These are phyloP conservation scores for Ichneumon xanthorius DNA, from an alignment of 2,888 invertebrate genomes.

Conservation along the genomic window DNA sequence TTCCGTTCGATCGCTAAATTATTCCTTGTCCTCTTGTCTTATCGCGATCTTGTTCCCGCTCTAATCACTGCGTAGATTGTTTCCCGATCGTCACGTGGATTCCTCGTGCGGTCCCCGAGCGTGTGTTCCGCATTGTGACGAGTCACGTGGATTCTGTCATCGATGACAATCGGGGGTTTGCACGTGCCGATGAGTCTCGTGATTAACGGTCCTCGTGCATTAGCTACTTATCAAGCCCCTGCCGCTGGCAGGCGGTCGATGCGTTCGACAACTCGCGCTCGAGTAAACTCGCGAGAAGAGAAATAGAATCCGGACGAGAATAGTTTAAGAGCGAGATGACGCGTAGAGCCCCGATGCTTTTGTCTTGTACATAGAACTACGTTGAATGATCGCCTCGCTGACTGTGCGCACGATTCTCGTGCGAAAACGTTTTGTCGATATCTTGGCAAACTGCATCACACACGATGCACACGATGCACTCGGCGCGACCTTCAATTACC, in stretches of 20 bases:
- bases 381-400: slow-evolving; percentile 35
- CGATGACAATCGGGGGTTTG: background rate
- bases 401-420: slow-evolving; percentile 35
- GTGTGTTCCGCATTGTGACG: background rate
- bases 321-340: slow-evolving; percentile 36
- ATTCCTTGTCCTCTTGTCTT: background rate
- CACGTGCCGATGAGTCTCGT: slow-evolving; percentile 33
- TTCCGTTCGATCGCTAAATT: background rate
- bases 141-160: slow-evolving; percentile 16
- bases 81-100: slow-evolving; percentile 5
- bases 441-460: slow-evolving; percentile 14
- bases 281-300: slow-evolving; percentile 18
- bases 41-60: background rate
- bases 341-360: slow-evolving; percentile 5
- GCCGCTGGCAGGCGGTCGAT: background rate
- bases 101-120: background rate
- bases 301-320: slow-evolving; percentile 46
- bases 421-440: slow-evolving; percentile 59
- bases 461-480: slow-evolving; percentile 32
- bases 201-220: slow-evolving; percentile 5
- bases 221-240: background rate
- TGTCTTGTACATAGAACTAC: slow-evolving; percentile 20
- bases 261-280: slow-evolving; percentile 43
- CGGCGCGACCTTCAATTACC: slow-evolving; percentile 37
- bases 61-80: background rate